Conservation (phyloP, 2,888 invertebrate species). For the Phaonia tiefii region DNA sequence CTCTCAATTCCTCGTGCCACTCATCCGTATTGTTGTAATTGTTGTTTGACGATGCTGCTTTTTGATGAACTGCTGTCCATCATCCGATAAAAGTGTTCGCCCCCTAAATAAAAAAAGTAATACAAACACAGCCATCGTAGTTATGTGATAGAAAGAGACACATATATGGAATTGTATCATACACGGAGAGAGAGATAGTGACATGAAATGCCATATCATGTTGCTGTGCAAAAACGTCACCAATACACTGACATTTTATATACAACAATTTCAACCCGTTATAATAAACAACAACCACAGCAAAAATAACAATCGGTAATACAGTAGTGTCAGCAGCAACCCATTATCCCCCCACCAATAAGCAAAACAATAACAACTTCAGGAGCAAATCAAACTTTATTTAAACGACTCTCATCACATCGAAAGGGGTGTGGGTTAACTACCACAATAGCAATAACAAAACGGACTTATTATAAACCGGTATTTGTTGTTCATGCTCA, state of each 20-base stretch:
- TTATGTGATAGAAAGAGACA: conserved; percentile 21
- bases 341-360: conserved; percentile 4
- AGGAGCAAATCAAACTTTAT: conserved; percentile 38
- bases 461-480: conserved; percentile 40
- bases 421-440: conserved; percentile 65
- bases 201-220: conserved; percentile 67
- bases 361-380: conserved; percentile 22
- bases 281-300: conserved; percentile 47
- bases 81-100: conserved; percentile 69
- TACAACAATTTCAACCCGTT: conserved; percentile 55
- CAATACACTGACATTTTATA: conserved; percentile 46
- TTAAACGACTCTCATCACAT: not conserved
- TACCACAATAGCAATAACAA: conserved; percentile 24
- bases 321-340: conserved; percentile 21
- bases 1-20: not conserved
- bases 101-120: conserved; percentile 8
- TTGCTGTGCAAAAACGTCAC: conserved; percentile 40
- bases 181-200: conserved; percentile 48
- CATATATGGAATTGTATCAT: not conserved
- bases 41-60: conserved; percentile 46
- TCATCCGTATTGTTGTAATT: conserved; percentile 29
- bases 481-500: conserved; percentile 16
- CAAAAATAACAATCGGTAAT: too few relatives aligned
- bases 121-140: too few relatives aligned
- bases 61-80: conserved; percentile 79